These are phyloP conservation scores for Parazoanthus darwini DNA, from an alignment of 92 coral and sea anemone genomes.

Conservation along the genomic window DNA sequence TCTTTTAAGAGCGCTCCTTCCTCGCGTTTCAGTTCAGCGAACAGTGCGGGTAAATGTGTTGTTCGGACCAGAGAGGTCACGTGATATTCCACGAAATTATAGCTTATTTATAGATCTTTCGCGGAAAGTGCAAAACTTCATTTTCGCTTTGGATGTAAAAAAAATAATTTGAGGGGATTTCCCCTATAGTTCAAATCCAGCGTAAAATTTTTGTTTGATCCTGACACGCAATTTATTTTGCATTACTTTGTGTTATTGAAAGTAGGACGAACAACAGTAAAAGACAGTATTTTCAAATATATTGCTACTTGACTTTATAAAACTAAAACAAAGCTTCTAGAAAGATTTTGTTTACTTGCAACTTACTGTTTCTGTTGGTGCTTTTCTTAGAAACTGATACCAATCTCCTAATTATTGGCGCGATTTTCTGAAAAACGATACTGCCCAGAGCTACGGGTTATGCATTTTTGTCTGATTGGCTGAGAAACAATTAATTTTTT, in stretches of 20 bases:
- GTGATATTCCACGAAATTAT: slow-evolving; percentile 18
- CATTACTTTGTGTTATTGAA: no score
- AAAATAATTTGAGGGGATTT: no score
- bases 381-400: not conserved
- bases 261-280: not conserved
- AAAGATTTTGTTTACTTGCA: not conserved
- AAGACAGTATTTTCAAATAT: no score
- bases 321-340: not conserved
- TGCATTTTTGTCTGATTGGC: no score
- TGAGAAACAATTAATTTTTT: no score
- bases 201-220: no score
- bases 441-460: no score
- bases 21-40: not conserved
- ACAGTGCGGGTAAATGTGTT: not conserved
- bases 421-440: not conserved
- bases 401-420: not conserved
- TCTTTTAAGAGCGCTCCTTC: not conserved
- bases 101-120: not conserved
- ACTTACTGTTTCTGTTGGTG: not conserved
- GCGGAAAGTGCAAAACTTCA: not conserved
- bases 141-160: no score
- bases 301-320: not conserved
- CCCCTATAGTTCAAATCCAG: no score
- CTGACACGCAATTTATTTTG: no score
- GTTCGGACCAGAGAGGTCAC: not conserved